These are phyloP conservation scores for Drosophila ezoana DNA, from an alignment of 2,888 invertebrate genomes.

Conservation along the genomic window DNA sequence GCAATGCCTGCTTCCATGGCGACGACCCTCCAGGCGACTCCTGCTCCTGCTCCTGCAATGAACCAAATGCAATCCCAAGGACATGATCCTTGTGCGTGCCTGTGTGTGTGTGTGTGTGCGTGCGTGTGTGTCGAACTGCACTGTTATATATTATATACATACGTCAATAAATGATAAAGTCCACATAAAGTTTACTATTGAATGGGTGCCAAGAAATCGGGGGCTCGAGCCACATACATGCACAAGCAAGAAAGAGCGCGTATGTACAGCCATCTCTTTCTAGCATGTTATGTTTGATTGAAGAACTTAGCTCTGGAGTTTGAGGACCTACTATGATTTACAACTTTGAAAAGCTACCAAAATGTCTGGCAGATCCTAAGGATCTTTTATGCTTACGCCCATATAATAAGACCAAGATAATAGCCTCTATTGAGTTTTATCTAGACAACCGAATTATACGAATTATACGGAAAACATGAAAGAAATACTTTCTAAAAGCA, in stretches of 20 bases:
- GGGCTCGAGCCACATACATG: too few relatives aligned
- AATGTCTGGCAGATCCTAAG: too few relatives aligned
- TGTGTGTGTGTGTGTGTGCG: constrained; percentile 6
- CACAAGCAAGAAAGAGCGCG: too few relatives aligned
- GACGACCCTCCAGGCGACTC: background rate
- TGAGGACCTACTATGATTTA: too few relatives aligned
- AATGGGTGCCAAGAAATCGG: too few relatives aligned
- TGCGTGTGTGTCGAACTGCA: constrained; percentile 36
- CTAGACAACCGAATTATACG: background rate
- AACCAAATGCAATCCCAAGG: constrained; percentile 1
- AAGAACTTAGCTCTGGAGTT: too few relatives aligned
- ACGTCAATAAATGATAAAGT: constrained; percentile 44
- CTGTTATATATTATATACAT: constrained; percentile 54
- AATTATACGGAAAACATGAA: background rate
- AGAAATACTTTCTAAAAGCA: background rate
- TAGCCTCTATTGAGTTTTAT: too few relatives aligned
- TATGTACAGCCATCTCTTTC: too few relatives aligned
- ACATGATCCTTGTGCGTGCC: constrained; percentile 2
- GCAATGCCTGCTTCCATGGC: constrained; percentile 33
- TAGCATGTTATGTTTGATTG: too few relatives aligned
- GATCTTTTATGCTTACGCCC: too few relatives aligned
- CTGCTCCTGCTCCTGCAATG: background rate
- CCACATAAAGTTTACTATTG: background rate
- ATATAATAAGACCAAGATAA: too few relatives aligned
- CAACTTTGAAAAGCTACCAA: too few relatives aligned